Evolutionary conservation across 2,113 vertebrate genomes (phyloP).

Genomic region (Brachyhypopomus gauderio): DNA sequence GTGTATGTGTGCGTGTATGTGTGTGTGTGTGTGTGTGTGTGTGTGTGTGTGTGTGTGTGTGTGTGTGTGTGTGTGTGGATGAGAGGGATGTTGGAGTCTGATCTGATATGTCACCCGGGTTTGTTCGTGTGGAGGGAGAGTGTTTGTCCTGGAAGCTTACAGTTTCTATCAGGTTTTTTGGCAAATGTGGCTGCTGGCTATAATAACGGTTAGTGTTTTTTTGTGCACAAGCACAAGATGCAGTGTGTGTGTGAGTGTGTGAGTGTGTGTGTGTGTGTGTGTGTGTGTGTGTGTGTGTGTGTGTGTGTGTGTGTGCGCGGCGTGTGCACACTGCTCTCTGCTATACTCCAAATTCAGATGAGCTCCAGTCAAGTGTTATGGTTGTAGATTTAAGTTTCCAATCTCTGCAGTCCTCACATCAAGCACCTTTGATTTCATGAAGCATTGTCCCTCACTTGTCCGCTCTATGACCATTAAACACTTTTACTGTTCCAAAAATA

Average conservation of each 20-base stretch:
- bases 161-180: neutral
- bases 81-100: neutral
- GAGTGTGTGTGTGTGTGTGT: constrained; percentile 13
- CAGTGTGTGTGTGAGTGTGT: constrained; percentile 10
- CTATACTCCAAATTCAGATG: constrained; percentile 41
- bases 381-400: constrained; percentile 60
- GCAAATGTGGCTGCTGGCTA: neutral
- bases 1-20: constrained; percentile 38
- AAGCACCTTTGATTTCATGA: constrained; percentile 47
- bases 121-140: neutral
- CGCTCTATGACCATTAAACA: constrained; percentile 52
- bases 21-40: too few species aligned
- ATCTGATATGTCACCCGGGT: neutral
- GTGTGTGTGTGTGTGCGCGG: constrained; percentile 54
- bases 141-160: neutral
- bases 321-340: constrained; percentile 28
- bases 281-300: constrained; percentile 47
- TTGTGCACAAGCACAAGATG: constrained; percentile 22
- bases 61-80: constrained; percentile 10
- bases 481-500: constrained; percentile 47
- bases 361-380: constrained; percentile 53
- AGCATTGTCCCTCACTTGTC: constrained; percentile 47
- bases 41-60: constrained; percentile 37
- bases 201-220: neutral
- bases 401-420: constrained; percentile 58